Base-by-base conservation (phyloP, 2,888 invertebrate species). In the Dryobota labecula region DNA sequence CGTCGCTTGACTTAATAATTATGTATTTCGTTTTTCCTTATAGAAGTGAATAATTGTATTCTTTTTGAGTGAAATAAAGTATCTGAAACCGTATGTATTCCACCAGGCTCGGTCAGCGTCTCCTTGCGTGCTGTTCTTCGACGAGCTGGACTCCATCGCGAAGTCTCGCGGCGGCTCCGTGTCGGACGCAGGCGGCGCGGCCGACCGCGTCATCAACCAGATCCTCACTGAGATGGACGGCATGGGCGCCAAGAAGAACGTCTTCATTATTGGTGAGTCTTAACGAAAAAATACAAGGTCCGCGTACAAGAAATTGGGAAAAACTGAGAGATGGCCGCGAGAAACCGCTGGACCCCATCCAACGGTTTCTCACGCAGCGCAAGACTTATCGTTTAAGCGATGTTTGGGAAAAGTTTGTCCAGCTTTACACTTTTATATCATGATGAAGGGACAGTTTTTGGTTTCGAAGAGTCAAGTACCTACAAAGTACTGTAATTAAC, bases 211-310 rank as follows among this genome's bases (percentile, higher is more conserved):
- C 76, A 99, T 99, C 94, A 99, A 99, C 96, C 99, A 99, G 96
- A 99, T 99, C 90, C 97, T 99, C 71, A 99, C 99, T 1, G 99
- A 99, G 96, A 99, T 99, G 99, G 99, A 99, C 94, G 99, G 99
- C 89, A 99, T 99, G 99, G 99, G 99, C 49, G 98, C 99, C 43
- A 99, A 99, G 97, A 99, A 99, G 96, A 99, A 99, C 93, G 99
- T 99, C 33, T 99, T 99, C 94, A 99, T 99, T 86, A 99, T 99
- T 92, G 99, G 99, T 92, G 98, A 98, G 84, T 85, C 20, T 18
- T 13, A 11, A 18, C 2, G 1, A 30, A 30, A 60, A 7, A 15
- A 30, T 43, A 2, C 27, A 18, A 38, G 15, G 15, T 38, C 18
- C 18, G 2, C 0, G 1, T 38, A 38, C 38, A 9, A 24, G 24